Conservation (phyloP, 2,888 invertebrate species). For the Lottia scabra region DNA sequence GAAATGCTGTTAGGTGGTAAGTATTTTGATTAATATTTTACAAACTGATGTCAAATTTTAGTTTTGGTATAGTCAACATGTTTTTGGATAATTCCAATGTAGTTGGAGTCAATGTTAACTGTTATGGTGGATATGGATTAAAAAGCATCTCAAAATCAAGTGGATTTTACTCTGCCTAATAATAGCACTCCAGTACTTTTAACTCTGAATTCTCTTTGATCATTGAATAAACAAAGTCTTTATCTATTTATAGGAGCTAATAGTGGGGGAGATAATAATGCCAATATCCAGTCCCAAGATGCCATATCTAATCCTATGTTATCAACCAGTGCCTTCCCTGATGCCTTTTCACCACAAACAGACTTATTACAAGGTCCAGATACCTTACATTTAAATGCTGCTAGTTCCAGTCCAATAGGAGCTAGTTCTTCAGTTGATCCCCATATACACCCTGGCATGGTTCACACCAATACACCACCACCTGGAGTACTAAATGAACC, state of each 20-base stretch:
- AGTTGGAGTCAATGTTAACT: too few species aligned
- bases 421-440: conserved; percentile 4
- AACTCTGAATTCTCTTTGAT: too few species aligned
- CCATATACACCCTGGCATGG: neutral
- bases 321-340: conserved; percentile 12
- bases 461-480: conserved; percentile 5
- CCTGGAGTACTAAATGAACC: conserved; percentile 12
- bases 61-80: too few species aligned
- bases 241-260: conserved; percentile 16
- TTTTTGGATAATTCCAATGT: too few species aligned
- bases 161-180: too few species aligned
- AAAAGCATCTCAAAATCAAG: too few species aligned
- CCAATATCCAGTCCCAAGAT: neutral
- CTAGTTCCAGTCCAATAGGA: conserved; percentile 9
- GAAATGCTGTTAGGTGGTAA: conserved; percentile 95
- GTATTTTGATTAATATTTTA: neutral
- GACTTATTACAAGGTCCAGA: conserved; percentile 6
- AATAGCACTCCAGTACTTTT: too few species aligned
- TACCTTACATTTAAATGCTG: conserved; percentile 11
- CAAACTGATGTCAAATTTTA: too few species aligned
- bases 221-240: too few species aligned
- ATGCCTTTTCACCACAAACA: conserved; percentile 10
- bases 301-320: conserved; percentile 8
- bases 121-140: too few species aligned
- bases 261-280: conserved; percentile 6